Conservation (phyloP, 2,113 vertebrate species). For the Cebidichthys violaceus region DNA sequence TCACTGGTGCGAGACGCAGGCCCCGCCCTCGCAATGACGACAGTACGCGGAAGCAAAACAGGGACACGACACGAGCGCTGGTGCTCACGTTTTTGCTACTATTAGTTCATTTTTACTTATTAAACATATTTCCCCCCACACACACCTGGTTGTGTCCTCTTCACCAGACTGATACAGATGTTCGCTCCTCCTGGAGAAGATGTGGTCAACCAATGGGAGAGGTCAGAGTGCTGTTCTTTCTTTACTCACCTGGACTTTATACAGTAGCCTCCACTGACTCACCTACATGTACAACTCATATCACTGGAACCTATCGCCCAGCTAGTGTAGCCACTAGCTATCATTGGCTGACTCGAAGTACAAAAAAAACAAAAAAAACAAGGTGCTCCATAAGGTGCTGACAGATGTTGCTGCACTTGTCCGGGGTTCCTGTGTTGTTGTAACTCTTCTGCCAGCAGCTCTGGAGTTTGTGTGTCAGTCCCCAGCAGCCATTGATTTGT, state of each 20-base stretch:
- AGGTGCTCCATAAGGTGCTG: background rate
- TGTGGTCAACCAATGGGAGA: constrained; percentile 73
- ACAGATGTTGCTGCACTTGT: background rate
- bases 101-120: background rate
- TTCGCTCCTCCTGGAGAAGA: constrained; percentile 38
- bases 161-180: constrained; percentile 39
- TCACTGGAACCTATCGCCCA: background rate
- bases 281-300: background rate
- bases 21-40: constrained; percentile 42
- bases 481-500: constrained; percentile 27
- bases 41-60: constrained; percentile 58
- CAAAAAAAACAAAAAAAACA: background rate
- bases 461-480: constrained; percentile 2
- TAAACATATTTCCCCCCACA: background rate
- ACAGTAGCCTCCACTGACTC: background rate
- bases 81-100: background rate
- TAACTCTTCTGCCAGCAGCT: constrained; percentile 19
- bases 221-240: constrained; percentile 56
- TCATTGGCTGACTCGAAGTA: background rate
- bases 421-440: constrained; percentile 1
- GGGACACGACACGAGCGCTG: fast-evolving
- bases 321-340: background rate
- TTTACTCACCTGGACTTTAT: background rate
- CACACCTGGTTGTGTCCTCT: background rate
- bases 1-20: fast-evolving